phyloP scores from a whole-genome alignment of 2,113 vertebrate genomes.

The Hyaena hyaena region DNA sequence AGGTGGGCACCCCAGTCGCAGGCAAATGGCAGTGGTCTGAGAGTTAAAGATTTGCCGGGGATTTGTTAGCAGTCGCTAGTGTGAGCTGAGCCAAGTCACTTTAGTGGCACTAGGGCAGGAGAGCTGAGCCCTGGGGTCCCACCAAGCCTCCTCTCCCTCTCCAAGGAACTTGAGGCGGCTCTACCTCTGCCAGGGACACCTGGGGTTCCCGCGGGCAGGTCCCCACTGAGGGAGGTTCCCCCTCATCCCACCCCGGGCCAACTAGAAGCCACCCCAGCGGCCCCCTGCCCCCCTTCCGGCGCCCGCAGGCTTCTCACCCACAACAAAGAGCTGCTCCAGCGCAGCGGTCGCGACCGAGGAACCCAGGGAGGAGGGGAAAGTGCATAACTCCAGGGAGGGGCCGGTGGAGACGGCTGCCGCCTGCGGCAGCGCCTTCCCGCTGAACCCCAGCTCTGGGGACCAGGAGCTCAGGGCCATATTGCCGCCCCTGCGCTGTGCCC shows the following conservation, averaged over 20 bases:
- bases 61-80: not conserved
- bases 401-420: not conserved
- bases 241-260: fast-evolving
- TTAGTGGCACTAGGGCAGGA: not conserved
- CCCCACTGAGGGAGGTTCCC: not conserved
- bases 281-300: not conserved
- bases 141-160: not conserved
- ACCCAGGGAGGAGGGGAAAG: not conserved
- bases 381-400: slow-evolving; percentile 57
- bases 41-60: not conserved
- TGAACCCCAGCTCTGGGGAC: not conserved
- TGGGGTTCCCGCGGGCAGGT: not conserved
- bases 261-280: not conserved
- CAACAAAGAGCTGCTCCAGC: slow-evolving; percentile 84
- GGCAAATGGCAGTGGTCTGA: not conserved
- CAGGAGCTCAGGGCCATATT: not conserved
- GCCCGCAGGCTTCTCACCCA: slow-evolving; percentile 78
- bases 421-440: not conserved
- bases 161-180: not conserved
- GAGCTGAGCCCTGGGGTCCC: too few species aligned
- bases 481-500: fast-evolving
- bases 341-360: slow-evolving; percentile 78
- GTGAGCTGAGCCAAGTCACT: not conserved
- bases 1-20: not conserved
- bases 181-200: not conserved